Conservation (phyloP, 2,797 vertebrate species). For the Enteromius fasciolatus region DNA sequence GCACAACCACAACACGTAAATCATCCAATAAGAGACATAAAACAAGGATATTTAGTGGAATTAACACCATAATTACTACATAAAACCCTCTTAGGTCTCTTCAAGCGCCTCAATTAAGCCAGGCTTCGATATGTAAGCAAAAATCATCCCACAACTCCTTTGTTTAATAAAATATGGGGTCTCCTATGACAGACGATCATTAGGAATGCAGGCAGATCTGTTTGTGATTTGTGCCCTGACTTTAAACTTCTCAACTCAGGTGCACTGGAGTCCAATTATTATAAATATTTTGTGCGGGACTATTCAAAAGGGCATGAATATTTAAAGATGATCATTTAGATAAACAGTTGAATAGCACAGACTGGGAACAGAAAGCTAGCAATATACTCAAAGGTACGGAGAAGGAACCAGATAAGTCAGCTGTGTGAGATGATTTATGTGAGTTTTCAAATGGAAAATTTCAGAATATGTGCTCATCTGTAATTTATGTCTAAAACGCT, state of each 20-base stretch:
- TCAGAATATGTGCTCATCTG: background rate
- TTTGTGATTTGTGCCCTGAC: constrained; percentile 1
- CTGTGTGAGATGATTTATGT: background rate
- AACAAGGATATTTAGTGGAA: constrained; percentile 5
- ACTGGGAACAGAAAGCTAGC: constrained; percentile 24
- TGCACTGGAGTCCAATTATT: constrained; percentile 6
- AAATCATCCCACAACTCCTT: background rate
- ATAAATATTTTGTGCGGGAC: constrained; percentile 36
- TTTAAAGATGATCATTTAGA: constrained; percentile 61
- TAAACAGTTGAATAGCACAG: constrained; percentile 38
- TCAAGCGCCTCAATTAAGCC: background rate
- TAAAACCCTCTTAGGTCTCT: background rate
- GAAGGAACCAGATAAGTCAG: constrained; percentile 36
- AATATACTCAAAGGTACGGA: constrained; percentile 5
- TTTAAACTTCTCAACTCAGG: background rate
- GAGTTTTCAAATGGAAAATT: background rate
- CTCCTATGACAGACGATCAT: constrained; percentile 1
- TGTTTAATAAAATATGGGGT: constrained; percentile 2
- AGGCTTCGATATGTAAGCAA: background rate
- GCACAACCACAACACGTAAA: constrained; percentile 69
- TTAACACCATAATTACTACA: constrained; percentile 16
- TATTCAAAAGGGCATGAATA: constrained; percentile 43
- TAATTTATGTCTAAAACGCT: background rate
- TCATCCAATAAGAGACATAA: constrained; percentile 34
- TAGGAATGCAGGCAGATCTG: background rate